Percentiles rank a stretch among this genome's conserved stretches.
Conservation (phyloP, 2,888 invertebrate species). For the Adela reaumurella region DNA sequence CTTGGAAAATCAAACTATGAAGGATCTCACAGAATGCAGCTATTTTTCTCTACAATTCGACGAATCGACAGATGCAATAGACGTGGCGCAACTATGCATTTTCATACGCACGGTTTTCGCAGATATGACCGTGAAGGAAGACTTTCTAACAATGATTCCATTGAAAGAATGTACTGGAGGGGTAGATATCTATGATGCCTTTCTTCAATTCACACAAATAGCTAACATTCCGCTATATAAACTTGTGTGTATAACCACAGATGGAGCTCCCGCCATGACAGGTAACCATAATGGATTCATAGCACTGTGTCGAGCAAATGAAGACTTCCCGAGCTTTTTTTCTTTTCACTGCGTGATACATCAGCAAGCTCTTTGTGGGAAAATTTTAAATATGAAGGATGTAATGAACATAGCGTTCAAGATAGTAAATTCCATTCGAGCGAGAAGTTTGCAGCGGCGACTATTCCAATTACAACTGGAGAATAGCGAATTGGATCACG, state of each 20-base stretch:
- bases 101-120: slow-evolving; percentile 13
- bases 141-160: slow-evolving; percentile 13
- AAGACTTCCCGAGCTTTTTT: slow-evolving; percentile 10
- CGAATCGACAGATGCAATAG: slow-evolving; percentile 14
- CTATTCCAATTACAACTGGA: not conserved
- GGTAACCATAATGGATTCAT: slow-evolving; percentile 13
- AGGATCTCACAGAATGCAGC: slow-evolving; percentile 6
- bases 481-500: no score
- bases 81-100: slow-evolving; percentile 13
- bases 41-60: slow-evolving; percentile 10
- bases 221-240: slow-evolving; percentile 11
- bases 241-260: slow-evolving; percentile 13
- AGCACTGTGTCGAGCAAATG: slow-evolving; percentile 7
- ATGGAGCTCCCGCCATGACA: slow-evolving; percentile 12
- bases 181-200: no score
- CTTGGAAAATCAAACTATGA: slow-evolving; percentile 8
- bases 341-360: slow-evolving; percentile 7
- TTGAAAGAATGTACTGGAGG: slow-evolving; percentile 9
- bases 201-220: no score
- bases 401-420: slow-evolving; percentile 1
- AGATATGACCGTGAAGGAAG: slow-evolving; percentile 12
- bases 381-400: not conserved
- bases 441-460: slow-evolving; percentile 2
- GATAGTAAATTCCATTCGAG: slow-evolving; percentile 2
- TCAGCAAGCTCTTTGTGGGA: slow-evolving; percentile 2